Conservation (phyloP, 2,888 invertebrate genomes). For the Plusia festucae region DNA sequence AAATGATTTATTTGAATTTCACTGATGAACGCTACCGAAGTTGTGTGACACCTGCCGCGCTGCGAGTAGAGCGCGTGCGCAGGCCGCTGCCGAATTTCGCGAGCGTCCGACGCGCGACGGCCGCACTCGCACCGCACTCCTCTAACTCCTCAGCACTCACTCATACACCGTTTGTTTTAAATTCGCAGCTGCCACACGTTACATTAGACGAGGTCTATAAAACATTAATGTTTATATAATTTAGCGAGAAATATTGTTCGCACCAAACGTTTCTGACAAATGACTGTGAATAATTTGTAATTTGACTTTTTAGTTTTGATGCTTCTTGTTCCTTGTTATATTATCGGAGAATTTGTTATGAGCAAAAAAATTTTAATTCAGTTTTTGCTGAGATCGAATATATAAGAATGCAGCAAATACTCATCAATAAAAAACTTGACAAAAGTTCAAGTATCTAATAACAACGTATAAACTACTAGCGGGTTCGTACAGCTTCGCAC, state of each 20-base stretch:
- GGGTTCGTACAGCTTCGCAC: no score
- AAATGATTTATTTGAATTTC: conserved; percentile 10
- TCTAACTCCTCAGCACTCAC: conserved; percentile 49
- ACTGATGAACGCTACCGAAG: conserved; percentile 54
- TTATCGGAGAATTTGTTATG: conserved; percentile 32
- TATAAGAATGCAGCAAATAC: not conserved
- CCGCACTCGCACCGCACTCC: conserved; percentile 52
- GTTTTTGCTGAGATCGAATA: conserved; percentile 7
- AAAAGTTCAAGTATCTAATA: not conserved
- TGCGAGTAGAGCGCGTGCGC: conserved; percentile 63
- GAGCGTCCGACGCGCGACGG: conserved; percentile 39
- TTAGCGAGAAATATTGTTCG: conserved; percentile 49
- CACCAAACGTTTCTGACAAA: conserved; percentile 45
- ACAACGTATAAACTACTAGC: no score
- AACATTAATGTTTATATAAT: conserved; percentile 53
- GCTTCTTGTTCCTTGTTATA: conserved; percentile 20
- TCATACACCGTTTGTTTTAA: conserved; percentile 57
- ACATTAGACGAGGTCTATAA: conserved; percentile 42
- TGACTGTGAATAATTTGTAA: conserved; percentile 58
- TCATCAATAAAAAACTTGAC: not conserved
- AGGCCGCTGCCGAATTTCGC: conserved; percentile 72
- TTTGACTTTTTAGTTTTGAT: conserved; percentile 28
- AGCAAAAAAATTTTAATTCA: conserved; percentile 31
- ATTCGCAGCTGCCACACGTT: conserved; percentile 24
- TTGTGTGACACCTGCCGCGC: conserved; percentile 60